Percentiles rank a stretch among this genome's conserved stretches.
Evolutionary conservation across 2,113 vertebrate species (phyloP).

Genomic region (Regulus satrapa): DNA sequence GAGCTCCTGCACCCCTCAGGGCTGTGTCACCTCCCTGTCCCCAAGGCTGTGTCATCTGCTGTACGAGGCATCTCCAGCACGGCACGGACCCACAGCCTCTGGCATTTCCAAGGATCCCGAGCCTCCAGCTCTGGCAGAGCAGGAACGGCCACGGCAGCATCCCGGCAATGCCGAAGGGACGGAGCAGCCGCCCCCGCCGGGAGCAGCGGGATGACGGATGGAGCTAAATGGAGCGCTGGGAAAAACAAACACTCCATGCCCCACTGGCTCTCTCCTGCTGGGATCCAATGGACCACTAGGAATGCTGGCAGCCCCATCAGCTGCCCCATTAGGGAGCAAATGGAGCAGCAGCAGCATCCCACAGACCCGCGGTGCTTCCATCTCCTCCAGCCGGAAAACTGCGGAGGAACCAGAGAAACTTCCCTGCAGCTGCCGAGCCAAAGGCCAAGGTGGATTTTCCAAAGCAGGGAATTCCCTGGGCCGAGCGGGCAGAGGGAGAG

Average conservation of each 20-base stretch:
- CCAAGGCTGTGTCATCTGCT: rapidly evolving
- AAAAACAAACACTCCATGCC: not conserved
- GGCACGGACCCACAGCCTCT: rapidly evolving
- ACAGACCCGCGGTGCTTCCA: rapidly evolving
- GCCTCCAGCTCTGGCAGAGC: not conserved
- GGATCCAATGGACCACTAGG: not conserved
- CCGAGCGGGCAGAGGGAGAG: rapidly evolving
- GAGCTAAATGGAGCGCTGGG: not conserved
- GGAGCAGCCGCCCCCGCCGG: not conserved
- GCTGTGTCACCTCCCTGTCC: not conserved
- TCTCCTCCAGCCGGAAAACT: not conserved
- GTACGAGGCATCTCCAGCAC: rapidly evolving
- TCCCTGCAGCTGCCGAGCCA: not conserved
- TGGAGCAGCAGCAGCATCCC: not conserved
- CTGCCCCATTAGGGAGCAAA: constrained; percentile 2
- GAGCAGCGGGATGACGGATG: not conserved
- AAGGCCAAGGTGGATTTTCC: not conserved
- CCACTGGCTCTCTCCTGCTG: not conserved
- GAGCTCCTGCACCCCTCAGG: not conserved
- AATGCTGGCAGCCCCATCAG: not conserved
- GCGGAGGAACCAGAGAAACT: not conserved
- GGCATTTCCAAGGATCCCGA: rapidly evolving
- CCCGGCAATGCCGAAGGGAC: rapidly evolving
- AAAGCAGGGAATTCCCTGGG: not conserved
- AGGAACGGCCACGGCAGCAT: rapidly evolving